phyloP scores from a whole-genome alignment of 2,797 vertebrate genomes.

The Lagocephalus sceleratus region DNA sequence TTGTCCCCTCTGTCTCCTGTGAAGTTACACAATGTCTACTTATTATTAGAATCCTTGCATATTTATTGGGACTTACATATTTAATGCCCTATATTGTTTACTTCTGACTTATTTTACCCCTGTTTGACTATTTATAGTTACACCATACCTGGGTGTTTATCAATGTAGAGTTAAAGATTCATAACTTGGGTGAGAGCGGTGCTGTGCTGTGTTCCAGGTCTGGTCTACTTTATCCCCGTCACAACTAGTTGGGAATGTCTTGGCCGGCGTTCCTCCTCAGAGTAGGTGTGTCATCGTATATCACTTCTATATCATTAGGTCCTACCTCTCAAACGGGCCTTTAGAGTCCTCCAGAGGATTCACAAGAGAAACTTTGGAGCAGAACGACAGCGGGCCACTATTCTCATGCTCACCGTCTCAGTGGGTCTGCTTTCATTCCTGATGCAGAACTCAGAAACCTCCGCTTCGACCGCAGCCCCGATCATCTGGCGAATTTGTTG shows the following conservation, averaged over 20 bases:
- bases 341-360: slow-evolving; percentile 14
- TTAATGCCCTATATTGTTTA: too few relatives aligned
- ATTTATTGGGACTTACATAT: too few relatives aligned
- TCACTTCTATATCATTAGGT: slow-evolving; percentile 19
- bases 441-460: slow-evolving; percentile 7
- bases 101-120: too few relatives aligned
- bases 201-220: slow-evolving; percentile 6
- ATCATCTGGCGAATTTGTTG: background rate
- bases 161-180: background rate
- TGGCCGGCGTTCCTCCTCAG: background rate
- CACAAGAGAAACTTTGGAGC: background rate
- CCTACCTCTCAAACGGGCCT: slow-evolving; percentile 12
- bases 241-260: background rate
- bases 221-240: slow-evolving; percentile 1
- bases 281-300: background rate
- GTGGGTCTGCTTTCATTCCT: slow-evolving; percentile 16
- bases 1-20: slow-evolving; percentile 17
- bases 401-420: background rate
- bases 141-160: background rate
- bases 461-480: background rate
- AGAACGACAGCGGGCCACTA: background rate
- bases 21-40: slow-evolving; percentile 36
- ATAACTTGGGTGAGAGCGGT: background rate
- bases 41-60: slow-evolving; percentile 33
- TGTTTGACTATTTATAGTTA: too few relatives aligned